Base-by-base conservation (phyloP, 2,888 invertebrate genomes). In the Trileptium ribeirensis region DNA sequence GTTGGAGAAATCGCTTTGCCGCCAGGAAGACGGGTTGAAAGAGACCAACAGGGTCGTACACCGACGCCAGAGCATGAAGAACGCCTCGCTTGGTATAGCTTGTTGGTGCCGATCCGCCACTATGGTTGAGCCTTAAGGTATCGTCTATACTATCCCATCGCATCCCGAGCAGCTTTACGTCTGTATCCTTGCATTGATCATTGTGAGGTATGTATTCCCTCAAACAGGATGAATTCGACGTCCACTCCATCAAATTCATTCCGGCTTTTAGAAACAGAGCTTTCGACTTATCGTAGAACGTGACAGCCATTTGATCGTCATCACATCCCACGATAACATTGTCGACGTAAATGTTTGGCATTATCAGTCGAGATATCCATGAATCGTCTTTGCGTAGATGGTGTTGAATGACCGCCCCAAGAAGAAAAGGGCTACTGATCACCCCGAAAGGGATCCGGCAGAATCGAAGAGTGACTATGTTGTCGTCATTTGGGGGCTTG, bases 1-100 rank as follows among this genome's bases (percentile, higher is more conserved):
- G 37, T 82, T 87, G 86, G 38, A 87, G 77, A 8, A 86, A 39
- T 1, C 84, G 82, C 74, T 86, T 87, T 0, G 82, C 80, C 3
- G 70, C 31, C 67, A 83, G 81, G 8, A 38, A 82, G 36, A 83
- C 82, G 31, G 82, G 83, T 0, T 40, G 79, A 29, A 83, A 19
- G 3, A 85, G 77, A 1, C 85, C 86, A 31, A 85, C 36, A n/a
- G 84, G 83, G 75, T 86, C 83, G 74, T 81, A 85, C 0, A 82
- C n/a, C n/a, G n/a, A n/a, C n/a, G n/a, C n/a, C n/a, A n/a, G n/a
- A n/a, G n/a, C n/a, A n/a, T n/a, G n/a, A n/a, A n/a, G n/a, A n/a
- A n/a, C n/a, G n/a, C n/a, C n/a, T n/a, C n/a, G n/a, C n/a, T n/a
- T n/a, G n/a, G n/a, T n/a, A n/a, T n/a, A n/a, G n/a, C n/a, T n/a